Base-by-base conservation (phyloP, 2,797 vertebrate genomes). In the Phyllotis vaccarum region DNA sequence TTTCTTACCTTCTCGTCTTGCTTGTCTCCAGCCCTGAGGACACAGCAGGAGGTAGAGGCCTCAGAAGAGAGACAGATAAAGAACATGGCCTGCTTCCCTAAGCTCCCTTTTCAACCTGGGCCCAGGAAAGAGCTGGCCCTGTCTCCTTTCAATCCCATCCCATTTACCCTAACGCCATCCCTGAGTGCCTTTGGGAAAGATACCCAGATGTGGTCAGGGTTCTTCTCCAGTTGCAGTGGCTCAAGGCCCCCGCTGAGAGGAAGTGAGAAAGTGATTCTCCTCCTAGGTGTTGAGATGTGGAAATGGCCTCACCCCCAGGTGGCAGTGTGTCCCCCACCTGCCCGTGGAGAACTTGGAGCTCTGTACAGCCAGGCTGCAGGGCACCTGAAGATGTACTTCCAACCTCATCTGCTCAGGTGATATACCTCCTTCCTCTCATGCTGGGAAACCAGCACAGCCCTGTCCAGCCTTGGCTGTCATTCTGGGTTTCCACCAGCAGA, bases 51-150 rank as follows among this genome's bases (percentile, higher is more conserved):
- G 9, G 68, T 5, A 76, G 37, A 37, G 5, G 9, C 14, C 11
- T 24, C 0, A 3, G 64, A 16, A 34, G 10, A 58, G 37, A 46
- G 79, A 24, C 0, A 4, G 2, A 13, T 0, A 1, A 16, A 0
- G 19, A 46, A 34, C 27, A 31, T 19, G 16, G 37, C 34, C 11
- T 75, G 58, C 9, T 0, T 40, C 58, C 14, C 2, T 19, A 2
- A 68, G 34, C 49, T 64, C 16, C 58, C 87, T 78, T 89, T 89
- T 31, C 58, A 79, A n/a, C 74, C 43, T 89, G 31, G 43, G 74
- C 46, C 56, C 58, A 29, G 72, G 31, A 34, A 24, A 4, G 22
- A 8, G 4, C 68, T 54, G 86, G 66, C 37, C 27, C 17, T 34
- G 22, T 22, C n/a, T 46, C 58, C 86, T 43, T 64, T 22, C 0